Evolutionary conservation across 2,888 invertebrate species (phyloP), one percentile per base, ranked within the genome.

Genomic region (Chrysodeixis includens): DNA sequence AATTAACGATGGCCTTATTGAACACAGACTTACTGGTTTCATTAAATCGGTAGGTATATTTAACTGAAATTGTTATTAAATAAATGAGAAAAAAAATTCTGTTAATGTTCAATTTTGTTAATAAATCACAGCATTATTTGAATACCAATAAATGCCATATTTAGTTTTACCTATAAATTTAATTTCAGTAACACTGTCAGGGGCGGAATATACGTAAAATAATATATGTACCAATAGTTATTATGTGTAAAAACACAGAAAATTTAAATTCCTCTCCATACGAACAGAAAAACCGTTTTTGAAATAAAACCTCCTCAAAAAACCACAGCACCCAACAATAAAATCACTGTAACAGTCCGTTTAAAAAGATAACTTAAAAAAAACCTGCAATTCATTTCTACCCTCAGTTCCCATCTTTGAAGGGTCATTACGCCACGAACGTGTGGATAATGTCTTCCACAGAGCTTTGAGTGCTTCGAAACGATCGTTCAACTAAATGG

Each of bases 401-500:
- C 72, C 74, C 69, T 76, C 72, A 69, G 74, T 69, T 69, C 77
- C 79, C 75, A 71, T 78, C 71, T 81, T 82, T 84, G 78, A 83
- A 86, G 86, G 87, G 90, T 89, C 90, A 88, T 92, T 92, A 91
- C 81, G 77, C 72, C 30, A 69, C 69, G 81, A 88, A 89, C 89
- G 88, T 90, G 90, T 87, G 88, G 89, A 86, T 92, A 90, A 92
- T 91, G 89, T 86, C 84, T 85, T 82, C 77, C 79, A 78, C 81
- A 76, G 78, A 71, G 63, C 79, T 78, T 77, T 76, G 74, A 84
- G 82, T 82, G 81, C 81, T 84, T 69, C 64, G 69, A 78, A 83
- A 83, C 78, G 84, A 83, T 85, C 83, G 83, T 86, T 87, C 81
- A 80, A 83, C 83, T 79, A 83, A 83, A 83, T 78, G 83, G 81